Evolutionary conservation across 1,140 invertebrate species (phyloP).

Genomic region (Chlorops oryzae): DNA sequence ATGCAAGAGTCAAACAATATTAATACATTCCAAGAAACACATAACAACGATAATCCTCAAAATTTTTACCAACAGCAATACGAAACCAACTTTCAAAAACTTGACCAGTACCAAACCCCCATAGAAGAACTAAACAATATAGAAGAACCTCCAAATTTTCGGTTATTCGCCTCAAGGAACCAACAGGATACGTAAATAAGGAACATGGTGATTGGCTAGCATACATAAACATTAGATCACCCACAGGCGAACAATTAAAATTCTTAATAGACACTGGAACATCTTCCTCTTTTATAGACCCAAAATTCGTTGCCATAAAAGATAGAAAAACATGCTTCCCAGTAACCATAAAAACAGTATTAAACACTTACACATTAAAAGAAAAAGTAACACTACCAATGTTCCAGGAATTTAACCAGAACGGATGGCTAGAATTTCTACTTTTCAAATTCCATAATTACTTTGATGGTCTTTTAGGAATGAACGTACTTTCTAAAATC

Average conservation of each 20-base stretch:
- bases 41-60: too few relatives aligned
- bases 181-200: constrained; percentile 9
- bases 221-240: constrained; percentile 2
- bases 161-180: background rate
- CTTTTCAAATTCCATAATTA: constrained; percentile 11
- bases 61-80: too few relatives aligned
- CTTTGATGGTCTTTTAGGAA: constrained; percentile 2
- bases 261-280: constrained; percentile 7
- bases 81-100: too few relatives aligned
- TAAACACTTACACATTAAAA: background rate
- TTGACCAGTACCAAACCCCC: too few relatives aligned
- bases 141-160: constrained; percentile 3
- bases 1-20: too few relatives aligned
- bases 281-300: constrained; percentile 6
- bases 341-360: background rate
- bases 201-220: background rate
- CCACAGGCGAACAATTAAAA: background rate
- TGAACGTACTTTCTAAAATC: background rate
- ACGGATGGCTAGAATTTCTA: background rate
- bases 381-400: background rate
- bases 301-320: background rate
- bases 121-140: too few relatives aligned
- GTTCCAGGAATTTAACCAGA: constrained; percentile 7
- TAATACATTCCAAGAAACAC: too few relatives aligned
- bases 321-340: background rate